phyloP scores from a whole-genome alignment of 2,888 invertebrate species.

The Allacma fusca region DNA sequence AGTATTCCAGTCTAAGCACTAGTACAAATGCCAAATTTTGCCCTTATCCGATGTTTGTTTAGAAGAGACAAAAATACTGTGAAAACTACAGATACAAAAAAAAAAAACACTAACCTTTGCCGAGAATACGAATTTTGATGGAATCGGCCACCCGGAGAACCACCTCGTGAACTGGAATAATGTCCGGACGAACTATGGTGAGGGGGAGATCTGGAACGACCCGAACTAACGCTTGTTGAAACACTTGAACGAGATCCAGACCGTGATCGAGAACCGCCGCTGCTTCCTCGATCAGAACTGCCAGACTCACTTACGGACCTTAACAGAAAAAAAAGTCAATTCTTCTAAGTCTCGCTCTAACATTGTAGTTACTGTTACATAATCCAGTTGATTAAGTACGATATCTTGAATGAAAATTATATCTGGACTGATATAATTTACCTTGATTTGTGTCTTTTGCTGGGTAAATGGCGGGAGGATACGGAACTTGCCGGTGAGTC shows the following conservation, averaged over 20 bases:
- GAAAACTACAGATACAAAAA: background rate
- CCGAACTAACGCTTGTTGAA: constrained; percentile 70
- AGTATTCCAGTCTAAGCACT: too few relatives aligned
- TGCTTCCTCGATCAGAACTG: constrained; percentile 64
- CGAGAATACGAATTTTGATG: constrained; percentile 61
- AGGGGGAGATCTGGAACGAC: constrained; percentile 63
- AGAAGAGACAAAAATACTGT: background rate
- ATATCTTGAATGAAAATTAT: too few relatives aligned
- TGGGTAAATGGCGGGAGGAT: constrained; percentile 60
- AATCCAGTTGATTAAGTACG: too few relatives aligned
- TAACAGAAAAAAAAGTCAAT: constrained; percentile 22
- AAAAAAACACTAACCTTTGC: constrained; percentile 54
- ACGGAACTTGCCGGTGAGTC: constrained; percentile 61
- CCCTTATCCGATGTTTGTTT: too few relatives aligned
- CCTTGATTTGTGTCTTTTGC: constrained; percentile 61
- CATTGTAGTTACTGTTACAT: background rate
- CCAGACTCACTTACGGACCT: constrained; percentile 62
- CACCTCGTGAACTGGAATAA: constrained; percentile 56
- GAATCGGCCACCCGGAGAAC: constrained; percentile 54
- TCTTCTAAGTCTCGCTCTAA: background rate
- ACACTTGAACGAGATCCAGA: constrained; percentile 66
- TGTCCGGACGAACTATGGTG: constrained; percentile 58
- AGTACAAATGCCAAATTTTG: too few relatives aligned
- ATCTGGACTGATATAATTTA: constrained; percentile 37
- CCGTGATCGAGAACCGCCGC: constrained; percentile 64